These are phyloP conservation scores for Hydropsyche betteni DNA, from an alignment of 2,888 invertebrate genomes.

Conservation along the genomic window DNA sequence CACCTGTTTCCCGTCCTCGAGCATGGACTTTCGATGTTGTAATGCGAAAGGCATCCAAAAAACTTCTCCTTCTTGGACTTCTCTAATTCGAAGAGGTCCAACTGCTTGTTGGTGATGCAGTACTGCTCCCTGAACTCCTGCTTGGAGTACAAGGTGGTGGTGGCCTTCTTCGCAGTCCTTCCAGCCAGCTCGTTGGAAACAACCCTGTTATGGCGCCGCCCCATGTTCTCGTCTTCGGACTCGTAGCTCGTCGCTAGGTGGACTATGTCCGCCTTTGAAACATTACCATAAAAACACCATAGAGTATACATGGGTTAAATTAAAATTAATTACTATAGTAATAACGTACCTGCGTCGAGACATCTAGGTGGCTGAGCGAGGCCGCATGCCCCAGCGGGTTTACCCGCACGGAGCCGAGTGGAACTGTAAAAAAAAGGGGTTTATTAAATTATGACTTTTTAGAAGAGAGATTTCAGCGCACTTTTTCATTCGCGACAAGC, in stretches of 20 bases:
- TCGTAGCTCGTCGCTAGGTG: slow-evolving; percentile 78
- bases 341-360: slow-evolving; percentile 50
- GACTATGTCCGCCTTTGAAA: slow-evolving; percentile 74
- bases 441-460: neutral
- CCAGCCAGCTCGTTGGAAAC: slow-evolving; percentile 59
- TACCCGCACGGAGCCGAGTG: slow-evolving; percentile 51
- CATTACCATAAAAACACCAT: too few species aligned
- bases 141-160: slow-evolving; percentile 79
- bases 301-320: too few species aligned
- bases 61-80: slow-evolving; percentile 73
- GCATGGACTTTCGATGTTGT: slow-evolving; percentile 74
- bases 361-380: slow-evolving; percentile 51
- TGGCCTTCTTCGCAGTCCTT: slow-evolving; percentile 56
- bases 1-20: slow-evolving; percentile 70
- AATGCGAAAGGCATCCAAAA: slow-evolving; percentile 85
- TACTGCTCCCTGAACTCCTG: slow-evolving; percentile 93
- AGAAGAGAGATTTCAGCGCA: neutral
- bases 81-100: slow-evolving; percentile 79
- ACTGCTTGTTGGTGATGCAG: slow-evolving; percentile 90
- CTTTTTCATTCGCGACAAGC: slow-evolving; percentile 12
- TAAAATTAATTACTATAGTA: neutral
- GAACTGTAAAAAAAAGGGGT: slow-evolving; percentile 43
- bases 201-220: slow-evolving; percentile 71
- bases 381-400: slow-evolving; percentile 50
- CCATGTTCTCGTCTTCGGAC: slow-evolving; percentile 83